A percentile compares a stretch with the other conserved stretches of the same genome.
Evolutionary conservation across 2,797 vertebrate species (phyloP).

Genomic region (Allobates femoralis): DNA sequence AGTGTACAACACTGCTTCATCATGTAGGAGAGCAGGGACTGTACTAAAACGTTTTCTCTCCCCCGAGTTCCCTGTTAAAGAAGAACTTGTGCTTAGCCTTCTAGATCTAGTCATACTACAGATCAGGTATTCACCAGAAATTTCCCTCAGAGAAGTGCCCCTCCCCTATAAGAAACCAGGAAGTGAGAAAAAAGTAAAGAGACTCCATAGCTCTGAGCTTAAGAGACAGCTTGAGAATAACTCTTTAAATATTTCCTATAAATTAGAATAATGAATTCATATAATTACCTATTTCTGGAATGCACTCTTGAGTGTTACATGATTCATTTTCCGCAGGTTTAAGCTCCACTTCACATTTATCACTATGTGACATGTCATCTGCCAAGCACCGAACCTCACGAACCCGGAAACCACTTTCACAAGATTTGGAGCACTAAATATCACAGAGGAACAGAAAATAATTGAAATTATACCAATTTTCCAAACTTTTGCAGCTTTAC

Average conservation of each 20-base stretch:
- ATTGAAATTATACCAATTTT: not conserved
- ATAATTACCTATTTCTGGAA: conserved; percentile 85
- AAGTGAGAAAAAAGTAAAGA: too few relatives aligned
- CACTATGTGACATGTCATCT: conserved; percentile 82
- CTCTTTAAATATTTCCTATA: not conserved
- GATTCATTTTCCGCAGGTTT: conserved; percentile 82
- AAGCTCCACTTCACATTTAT: conserved; percentile 80
- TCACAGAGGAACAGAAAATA: not conserved
- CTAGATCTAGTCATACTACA: too few relatives aligned
- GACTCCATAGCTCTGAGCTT: too few relatives aligned
- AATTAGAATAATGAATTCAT: not conserved
- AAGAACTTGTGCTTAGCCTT: too few relatives aligned
- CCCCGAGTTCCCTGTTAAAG: too few relatives aligned
- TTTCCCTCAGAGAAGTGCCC: too few relatives aligned
- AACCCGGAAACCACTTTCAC: conserved; percentile 89
- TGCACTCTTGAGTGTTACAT: conserved; percentile 87
- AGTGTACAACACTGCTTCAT: too few relatives aligned
- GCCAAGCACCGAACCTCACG: conserved; percentile 92
- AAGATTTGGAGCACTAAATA: conserved; percentile 91
- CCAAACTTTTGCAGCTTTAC: not conserved
- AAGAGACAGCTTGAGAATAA: too few relatives aligned
- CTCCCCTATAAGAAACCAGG: too few relatives aligned
- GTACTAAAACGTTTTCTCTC: too few relatives aligned
- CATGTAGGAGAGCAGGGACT: too few relatives aligned
- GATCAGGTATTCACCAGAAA: too few relatives aligned